Evolutionary conservation across 2,113 vertebrate species (phyloP), one percentile per base, ranked within the genome.

Genomic region (Odobenus rosmarus): DNA sequence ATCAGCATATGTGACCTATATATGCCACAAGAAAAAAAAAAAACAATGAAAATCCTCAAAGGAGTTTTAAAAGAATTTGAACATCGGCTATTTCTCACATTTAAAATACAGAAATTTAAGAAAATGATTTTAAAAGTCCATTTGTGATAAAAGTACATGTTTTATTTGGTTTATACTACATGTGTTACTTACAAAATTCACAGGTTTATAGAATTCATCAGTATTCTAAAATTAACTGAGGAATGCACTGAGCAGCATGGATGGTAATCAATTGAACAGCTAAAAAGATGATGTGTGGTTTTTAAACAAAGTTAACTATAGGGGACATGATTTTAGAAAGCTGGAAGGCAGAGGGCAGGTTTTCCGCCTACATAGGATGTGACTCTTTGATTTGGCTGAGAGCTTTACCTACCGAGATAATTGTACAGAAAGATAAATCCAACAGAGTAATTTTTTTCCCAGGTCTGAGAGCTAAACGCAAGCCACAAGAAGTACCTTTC

Each of bases 21-120:
- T 33, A 89, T 82, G 33, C 33, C 77, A 92, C 23, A 94, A 90
- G 55, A 87, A 96, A 93, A 96, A 96, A 53, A 74, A 53, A 95
- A 86, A 76, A 28, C 55, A 96, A 88, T 62, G 51, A 96, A 90
- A 82, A 24, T 19, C 10, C 33, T 55, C 61, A 77, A 96, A 76
- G 16, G 14, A 53, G 33, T 53, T 89, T 93, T 95, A 46, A 95
- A 88, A 95, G 6, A 80, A 95, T 88, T 51, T 93, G 83, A 59
- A 53, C 36, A 86, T 19, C 39, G 51, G 7, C 61, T 90, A 77
- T 67, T 93, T 88, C 94, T 89, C 64, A 97, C 33, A 93, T 51
- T 80, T 91, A 77, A 96, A 90, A 64, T 88, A 11, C 2, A 77
- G 31, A 87, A 92, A 86, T 86, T 55, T 89, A 89, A 80, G 59